Evolutionary conservation across 2,797 vertebrate genomes (phyloP).

Genomic region (Microctenopoma lineatum): DNA sequence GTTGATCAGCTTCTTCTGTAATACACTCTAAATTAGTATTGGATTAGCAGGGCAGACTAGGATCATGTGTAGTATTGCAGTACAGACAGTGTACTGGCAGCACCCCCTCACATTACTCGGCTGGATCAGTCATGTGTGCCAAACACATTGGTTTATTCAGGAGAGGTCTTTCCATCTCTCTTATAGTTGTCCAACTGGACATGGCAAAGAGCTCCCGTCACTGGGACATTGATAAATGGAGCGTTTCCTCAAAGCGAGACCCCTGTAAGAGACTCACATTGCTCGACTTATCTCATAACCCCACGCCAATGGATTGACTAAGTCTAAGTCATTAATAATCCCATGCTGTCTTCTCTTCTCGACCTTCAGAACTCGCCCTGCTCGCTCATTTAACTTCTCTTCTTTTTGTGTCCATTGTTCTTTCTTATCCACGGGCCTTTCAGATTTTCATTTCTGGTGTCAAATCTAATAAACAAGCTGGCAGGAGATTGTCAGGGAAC

Average conservation of each 20-base stretch:
- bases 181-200: constrained; percentile 48
- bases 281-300: constrained; percentile 50
- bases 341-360: constrained; percentile 3
- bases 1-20: not conserved
- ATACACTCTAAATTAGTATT: not conserved
- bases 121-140: constrained; percentile 36
- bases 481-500: constrained; percentile 27
- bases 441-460: constrained; percentile 32
- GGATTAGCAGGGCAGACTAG: not conserved
- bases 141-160: constrained; percentile 55
- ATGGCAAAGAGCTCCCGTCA: constrained; percentile 44
- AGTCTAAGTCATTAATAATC: constrained; percentile 50
- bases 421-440: constrained; percentile 13
- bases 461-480: constrained; percentile 14
- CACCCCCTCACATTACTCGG: constrained; percentile 38
- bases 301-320: constrained; percentile 24
- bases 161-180: constrained; percentile 36
- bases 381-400: not conserved
- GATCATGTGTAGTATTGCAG: not conserved
- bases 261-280: constrained; percentile 44
- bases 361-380: not conserved
- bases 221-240: constrained; percentile 64
- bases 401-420: constrained; percentile 19
- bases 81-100: not conserved
- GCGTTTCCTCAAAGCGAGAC: constrained; percentile 56